Evolutionary conservation across 2,797 vertebrate species (phyloP).

Genomic region (Platalea minor): DNA sequence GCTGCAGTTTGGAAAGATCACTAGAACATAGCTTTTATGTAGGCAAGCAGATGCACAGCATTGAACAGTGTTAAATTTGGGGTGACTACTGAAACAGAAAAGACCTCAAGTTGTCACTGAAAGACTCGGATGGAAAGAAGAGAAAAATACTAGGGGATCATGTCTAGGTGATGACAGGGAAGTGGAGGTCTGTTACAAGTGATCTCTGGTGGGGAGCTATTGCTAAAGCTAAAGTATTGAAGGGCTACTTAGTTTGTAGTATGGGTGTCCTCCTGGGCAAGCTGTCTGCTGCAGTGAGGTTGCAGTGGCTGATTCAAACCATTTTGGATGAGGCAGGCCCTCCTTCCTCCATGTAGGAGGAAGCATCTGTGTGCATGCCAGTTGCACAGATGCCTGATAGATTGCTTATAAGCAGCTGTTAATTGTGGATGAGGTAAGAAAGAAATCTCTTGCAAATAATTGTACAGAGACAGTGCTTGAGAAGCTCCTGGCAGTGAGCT

Average conservation of each 20-base stretch:
- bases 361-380: neutral
- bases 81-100: neutral
- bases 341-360: neutral
- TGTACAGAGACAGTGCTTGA: neutral
- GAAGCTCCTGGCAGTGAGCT: neutral
- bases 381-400: neutral
- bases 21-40: neutral
- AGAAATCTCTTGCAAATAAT: neutral
- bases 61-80: neutral
- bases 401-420: neutral
- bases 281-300: neutral
- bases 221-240: neutral
- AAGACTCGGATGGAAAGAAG: neutral
- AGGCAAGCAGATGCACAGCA: neutral
- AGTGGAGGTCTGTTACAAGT: neutral
- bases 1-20: neutral
- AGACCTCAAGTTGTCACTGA: neutral
- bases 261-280: neutral
- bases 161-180: neutral
- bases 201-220: neutral
- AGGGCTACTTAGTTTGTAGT: neutral
- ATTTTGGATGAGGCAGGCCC: neutral
- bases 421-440: neutral
- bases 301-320: neutral
- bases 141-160: fast-evolving